Conservation (phyloP, 2,113 vertebrate genomes). For the Syrmaticus mikado region DNA sequence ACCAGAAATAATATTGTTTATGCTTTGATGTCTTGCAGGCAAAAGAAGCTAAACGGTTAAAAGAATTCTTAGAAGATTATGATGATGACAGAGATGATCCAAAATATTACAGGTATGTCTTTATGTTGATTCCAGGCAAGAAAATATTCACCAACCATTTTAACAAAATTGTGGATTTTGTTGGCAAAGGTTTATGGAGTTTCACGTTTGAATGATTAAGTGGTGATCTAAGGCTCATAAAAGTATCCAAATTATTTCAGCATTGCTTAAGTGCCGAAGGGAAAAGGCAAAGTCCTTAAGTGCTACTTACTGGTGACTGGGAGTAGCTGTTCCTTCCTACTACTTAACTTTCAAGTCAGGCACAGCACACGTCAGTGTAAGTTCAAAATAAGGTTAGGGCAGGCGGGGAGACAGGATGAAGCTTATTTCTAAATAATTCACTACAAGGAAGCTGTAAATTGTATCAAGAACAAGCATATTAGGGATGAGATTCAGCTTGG, state of each 20-base stretch:
- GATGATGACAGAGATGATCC: conserved; percentile 98
- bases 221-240: not conserved
- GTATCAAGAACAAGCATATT: not conserved
- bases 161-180: not conserved
- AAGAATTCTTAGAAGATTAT: conserved; percentile 99
- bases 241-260: not conserved
- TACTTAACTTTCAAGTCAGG: not conserved
- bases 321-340: not conserved
- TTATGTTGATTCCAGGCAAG: not conserved
- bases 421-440: not conserved
- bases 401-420: not conserved
- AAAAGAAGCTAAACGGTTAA: conserved; percentile 97
- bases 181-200: not conserved
- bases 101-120: conserved; percentile 93
- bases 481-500: not conserved
- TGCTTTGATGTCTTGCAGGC: conserved; percentile 75
- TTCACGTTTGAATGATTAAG: not conserved
- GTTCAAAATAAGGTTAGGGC: not conserved
- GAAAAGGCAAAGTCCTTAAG: not conserved
- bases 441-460: not conserved
- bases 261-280: not conserved
- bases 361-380: not conserved
- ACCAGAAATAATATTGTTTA: not conserved
- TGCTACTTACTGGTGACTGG: not conserved
- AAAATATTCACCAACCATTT: not conserved